These are phyloP conservation scores for Pristionchus maxplancki DNA, from an alignment of 2,888 invertebrate species.

Conservation along the genomic window DNA sequence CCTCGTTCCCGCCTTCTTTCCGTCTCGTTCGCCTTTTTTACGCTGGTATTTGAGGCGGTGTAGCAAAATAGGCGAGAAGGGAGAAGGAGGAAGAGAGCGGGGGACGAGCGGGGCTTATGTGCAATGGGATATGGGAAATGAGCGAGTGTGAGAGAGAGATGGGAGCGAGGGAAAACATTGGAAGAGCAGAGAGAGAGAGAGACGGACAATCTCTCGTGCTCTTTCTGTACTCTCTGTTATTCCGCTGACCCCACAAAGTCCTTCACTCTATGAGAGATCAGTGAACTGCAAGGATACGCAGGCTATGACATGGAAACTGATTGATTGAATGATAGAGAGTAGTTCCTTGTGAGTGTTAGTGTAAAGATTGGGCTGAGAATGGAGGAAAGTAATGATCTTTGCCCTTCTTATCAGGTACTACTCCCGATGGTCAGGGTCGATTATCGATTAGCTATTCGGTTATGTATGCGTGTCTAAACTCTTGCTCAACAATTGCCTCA, in stretches of 20 bases:
- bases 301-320: neutral
- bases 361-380: neutral
- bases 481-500: neutral
- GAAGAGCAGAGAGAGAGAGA: conserved; percentile 43
- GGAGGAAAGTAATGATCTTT: neutral
- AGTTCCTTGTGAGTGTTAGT: no score
- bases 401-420: neutral
- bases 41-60: conserved; percentile 32
- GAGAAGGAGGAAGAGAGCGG: conserved; percentile 11
- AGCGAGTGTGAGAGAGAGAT: conserved; percentile 24
- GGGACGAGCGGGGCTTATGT: conserved; percentile 19
- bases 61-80: conserved; percentile 29
- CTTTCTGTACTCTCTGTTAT: conserved; percentile 36
- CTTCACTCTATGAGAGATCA: neutral
- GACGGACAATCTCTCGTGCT: neutral
- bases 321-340: neutral
- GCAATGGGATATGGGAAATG: conserved; percentile 47
- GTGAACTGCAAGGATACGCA: neutral
- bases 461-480: neutral
- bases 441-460: neutral
- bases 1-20: neutral
- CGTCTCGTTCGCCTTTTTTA: neutral
- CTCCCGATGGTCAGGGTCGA: neutral
- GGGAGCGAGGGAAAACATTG: conserved; percentile 30
- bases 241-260: neutral